Evolutionary conservation across 2,888 invertebrate genomes (phyloP).

Genomic region (Celastrina argiolus): DNA sequence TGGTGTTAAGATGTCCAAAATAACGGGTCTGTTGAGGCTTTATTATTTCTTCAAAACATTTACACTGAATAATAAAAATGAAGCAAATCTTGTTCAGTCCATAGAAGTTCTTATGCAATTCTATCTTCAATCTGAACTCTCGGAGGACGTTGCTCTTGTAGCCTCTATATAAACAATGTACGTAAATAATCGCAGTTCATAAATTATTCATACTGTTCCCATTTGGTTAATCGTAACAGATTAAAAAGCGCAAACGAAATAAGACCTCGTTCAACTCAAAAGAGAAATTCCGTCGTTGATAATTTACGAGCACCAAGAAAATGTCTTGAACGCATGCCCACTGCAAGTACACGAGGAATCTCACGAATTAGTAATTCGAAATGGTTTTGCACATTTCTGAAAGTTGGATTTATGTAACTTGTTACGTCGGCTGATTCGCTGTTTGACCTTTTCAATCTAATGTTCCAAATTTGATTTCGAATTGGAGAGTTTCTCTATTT

Average conservation of each 20-base stretch:
- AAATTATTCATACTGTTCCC: constrained; percentile 3
- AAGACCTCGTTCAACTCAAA: not conserved
- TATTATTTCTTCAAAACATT: not conserved
- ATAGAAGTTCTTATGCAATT: not conserved
- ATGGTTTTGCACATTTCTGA: constrained; percentile 7
- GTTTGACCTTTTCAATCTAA: not conserved
- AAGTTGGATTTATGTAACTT: constrained; percentile 15
- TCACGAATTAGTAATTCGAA: constrained; percentile 17
- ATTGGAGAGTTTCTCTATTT: too few species aligned
- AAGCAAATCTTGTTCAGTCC: not conserved
- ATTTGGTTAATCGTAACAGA: not conserved
- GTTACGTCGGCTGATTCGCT: constrained; percentile 13
- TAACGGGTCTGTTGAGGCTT: not conserved
- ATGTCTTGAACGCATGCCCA: constrained; percentile 4
- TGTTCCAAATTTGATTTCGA: not conserved
- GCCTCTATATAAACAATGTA: not conserved
- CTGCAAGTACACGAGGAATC: not conserved
- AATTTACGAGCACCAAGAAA: not conserved
- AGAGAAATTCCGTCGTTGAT: not conserved
- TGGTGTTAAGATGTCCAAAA: not conserved
- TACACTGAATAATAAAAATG: not conserved
- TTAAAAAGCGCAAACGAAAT: constrained; percentile 8
- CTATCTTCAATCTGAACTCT: not conserved
- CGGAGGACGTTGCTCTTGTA: not conserved
- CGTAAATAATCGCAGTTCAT: not conserved